A percentile compares a stretch with the other conserved stretches of the same genome.
These are phyloP conservation scores for Mya arenaria DNA, from an alignment of 1,140 invertebrate genomes.

Conservation along the genomic window DNA sequence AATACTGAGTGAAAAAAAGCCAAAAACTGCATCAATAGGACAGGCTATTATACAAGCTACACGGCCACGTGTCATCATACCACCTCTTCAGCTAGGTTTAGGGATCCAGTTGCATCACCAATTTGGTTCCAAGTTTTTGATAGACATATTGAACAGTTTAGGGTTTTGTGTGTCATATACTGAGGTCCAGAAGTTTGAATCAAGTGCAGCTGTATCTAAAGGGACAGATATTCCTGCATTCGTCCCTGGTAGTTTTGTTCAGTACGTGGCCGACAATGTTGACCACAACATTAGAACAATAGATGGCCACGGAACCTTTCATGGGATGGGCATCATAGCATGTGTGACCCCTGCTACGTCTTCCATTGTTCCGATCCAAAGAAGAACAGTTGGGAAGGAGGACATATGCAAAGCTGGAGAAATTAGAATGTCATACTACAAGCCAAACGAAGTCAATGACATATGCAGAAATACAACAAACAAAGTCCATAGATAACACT, in stretches of 20 bases:
- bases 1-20: constrained; percentile 15
- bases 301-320: constrained; percentile 71
- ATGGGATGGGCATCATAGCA: constrained; percentile 73
- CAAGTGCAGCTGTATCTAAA: constrained; percentile 55
- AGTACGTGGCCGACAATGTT: constrained; percentile 68
- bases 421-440: constrained; percentile 51
- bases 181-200: constrained; percentile 51
- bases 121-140: constrained; percentile 53
- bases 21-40: constrained; percentile 23
- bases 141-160: constrained; percentile 42
- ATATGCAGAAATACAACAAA: not conserved
- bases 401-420: constrained; percentile 26
- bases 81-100: constrained; percentile 60
- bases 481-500: not conserved
- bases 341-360: constrained; percentile 21
- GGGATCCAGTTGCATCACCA: constrained; percentile 58
- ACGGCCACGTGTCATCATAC: constrained; percentile 52
- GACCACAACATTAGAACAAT: constrained; percentile 68
- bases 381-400: not conserved
- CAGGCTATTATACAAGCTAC: constrained; percentile 45
- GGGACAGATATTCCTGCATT: constrained; percentile 16
- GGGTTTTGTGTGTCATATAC: constrained; percentile 54
- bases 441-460: not conserved
- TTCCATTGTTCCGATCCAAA: constrained; percentile 16
- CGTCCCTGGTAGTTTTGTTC: constrained; percentile 42